phyloP scores from a whole-genome alignment of 2,888 invertebrate species.

The Stenurella melanura region DNA sequence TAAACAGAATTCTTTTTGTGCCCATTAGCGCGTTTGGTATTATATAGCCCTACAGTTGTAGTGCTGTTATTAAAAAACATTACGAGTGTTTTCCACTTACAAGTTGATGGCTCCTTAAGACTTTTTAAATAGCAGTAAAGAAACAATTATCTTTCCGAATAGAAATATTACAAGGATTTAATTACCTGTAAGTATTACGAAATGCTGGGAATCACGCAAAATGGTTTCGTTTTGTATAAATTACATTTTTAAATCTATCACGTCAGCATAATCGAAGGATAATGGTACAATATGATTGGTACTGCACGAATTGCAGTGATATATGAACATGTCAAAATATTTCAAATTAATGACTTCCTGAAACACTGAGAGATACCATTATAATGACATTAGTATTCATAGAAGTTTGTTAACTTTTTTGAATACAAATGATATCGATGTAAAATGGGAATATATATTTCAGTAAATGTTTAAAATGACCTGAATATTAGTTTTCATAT shows the following conservation, averaged over 20 bases:
- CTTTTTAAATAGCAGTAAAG: conserved; percentile 4
- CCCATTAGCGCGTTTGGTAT: not conserved
- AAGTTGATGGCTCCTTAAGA: conserved; percentile 7
- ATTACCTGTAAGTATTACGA: not conserved
- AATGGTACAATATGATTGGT: not conserved
- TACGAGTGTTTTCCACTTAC: not conserved
- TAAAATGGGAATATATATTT: conserved; percentile 1
- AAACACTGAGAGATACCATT: conserved; percentile 27
- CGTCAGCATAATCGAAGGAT: not conserved
- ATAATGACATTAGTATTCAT: conserved; percentile 18
- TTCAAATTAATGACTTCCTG: conserved; percentile 30
- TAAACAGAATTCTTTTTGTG: not conserved
- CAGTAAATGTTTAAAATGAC: not conserved
- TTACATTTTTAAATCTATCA: not conserved
- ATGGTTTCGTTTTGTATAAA: not conserved
- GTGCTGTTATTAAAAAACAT: not conserved
- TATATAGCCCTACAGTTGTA: not conserved
- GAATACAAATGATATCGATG: conserved; percentile 21
- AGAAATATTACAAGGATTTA: not conserved
- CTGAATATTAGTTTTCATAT: not conserved
- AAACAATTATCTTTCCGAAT: conserved; percentile 1
- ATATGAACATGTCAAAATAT: conserved; percentile 28
- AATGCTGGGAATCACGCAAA: not conserved
- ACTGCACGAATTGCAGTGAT: conserved; percentile 11
- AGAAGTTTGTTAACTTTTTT: conserved; percentile 30